Conservation (phyloP, 2,888 invertebrate species). For the Sinodicranocentrus sp. region DNA sequence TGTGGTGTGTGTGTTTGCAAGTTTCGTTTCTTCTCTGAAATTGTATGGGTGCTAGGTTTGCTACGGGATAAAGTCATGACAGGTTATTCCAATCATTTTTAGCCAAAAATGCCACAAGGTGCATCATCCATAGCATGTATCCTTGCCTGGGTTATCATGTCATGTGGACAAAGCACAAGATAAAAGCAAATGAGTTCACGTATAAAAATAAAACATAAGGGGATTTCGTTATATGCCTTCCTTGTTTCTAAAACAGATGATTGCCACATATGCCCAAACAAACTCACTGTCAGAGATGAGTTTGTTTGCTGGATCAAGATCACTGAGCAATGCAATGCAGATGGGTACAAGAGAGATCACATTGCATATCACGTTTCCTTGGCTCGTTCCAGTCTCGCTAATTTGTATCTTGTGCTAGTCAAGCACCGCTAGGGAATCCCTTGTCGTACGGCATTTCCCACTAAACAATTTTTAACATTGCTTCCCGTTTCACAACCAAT, state of each 20-base stretch:
- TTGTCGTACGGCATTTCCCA: conserved; percentile 36
- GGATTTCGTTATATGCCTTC: background rate
- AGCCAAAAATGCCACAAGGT: background rate
- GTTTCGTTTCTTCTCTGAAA: background rate
- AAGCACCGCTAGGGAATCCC: background rate
- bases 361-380: background rate
- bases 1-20: background rate
- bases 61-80: background rate
- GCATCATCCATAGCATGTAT: background rate
- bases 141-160: background rate
- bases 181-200: conserved; percentile 33
- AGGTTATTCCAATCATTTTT: conserved; percentile 1
- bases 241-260: background rate
- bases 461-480: too few species aligned
- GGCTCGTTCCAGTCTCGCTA: background rate
- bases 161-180: background rate
- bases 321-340: background rate
- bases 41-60: background rate
- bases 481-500: too few species aligned
- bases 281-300: background rate
- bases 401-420: background rate
- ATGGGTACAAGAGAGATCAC: background rate
- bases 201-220: conserved; percentile 43
- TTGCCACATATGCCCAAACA: background rate
- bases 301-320: background rate